Percentiles rank a stretch among this genome's conserved stretches.
phyloP scores from a whole-genome alignment of 2,888 invertebrate genomes.

The Microplitis manilae region DNA sequence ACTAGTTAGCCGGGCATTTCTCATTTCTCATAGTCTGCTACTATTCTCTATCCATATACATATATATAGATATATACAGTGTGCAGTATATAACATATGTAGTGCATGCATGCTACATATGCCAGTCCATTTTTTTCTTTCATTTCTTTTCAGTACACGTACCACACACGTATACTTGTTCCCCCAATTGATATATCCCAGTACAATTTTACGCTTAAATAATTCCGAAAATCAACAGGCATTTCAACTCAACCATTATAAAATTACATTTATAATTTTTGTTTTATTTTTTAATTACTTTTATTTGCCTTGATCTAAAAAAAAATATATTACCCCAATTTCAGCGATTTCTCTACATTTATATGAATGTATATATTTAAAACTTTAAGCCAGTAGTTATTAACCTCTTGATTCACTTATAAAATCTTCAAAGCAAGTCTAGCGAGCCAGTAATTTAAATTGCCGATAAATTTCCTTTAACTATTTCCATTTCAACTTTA shows the following conservation, averaged over 20 bases:
- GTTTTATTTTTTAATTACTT: background rate
- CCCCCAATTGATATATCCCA: slow-evolving; percentile 33
- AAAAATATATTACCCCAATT: too few relatives aligned
- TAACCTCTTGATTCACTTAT: too few relatives aligned
- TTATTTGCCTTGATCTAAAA: background rate
- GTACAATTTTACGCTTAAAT: slow-evolving; percentile 62
- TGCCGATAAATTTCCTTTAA: too few relatives aligned
- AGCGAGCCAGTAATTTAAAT: background rate
- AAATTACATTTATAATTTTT: background rate
- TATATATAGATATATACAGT: background rate
- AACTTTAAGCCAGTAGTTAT: too few relatives aligned
- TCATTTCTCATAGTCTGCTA: slow-evolving; percentile 35
- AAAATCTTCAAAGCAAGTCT: background rate
- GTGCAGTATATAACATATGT: background rate
- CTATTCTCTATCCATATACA: slow-evolving; percentile 27
- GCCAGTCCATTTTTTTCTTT: background rate
- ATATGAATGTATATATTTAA: too few relatives aligned
- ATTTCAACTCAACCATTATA: slow-evolving; percentile 22
- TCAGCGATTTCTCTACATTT: too few relatives aligned
- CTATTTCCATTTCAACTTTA: too few relatives aligned
- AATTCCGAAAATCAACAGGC: slow-evolving; percentile 57
- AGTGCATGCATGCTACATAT: background rate
- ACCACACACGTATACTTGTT: slow-evolving; percentile 3
- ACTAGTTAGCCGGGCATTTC: slow-evolving; percentile 35
- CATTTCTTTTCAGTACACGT: slow-evolving; percentile 23